Evolutionary conservation across 2,888 invertebrate genomes (phyloP).

Genomic region (Poecilobothrus nobilitatus): DNA sequence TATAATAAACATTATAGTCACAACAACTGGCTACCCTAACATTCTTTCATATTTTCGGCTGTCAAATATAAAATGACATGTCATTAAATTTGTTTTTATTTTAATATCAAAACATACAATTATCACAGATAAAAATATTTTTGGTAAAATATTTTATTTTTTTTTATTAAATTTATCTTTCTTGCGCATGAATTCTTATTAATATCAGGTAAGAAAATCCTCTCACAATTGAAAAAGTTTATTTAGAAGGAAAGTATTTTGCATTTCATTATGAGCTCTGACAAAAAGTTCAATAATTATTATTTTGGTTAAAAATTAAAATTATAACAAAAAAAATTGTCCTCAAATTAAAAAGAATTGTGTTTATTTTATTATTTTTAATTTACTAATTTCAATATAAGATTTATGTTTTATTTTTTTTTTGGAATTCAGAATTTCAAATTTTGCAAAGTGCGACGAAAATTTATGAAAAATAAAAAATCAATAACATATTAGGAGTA

Average conservation of each 20-base stretch:
- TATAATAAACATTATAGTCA: no score
- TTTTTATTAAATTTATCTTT: neutral
- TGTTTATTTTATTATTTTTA: neutral
- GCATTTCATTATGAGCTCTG: neutral
- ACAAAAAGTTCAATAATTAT: neutral
- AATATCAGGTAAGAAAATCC: neutral
- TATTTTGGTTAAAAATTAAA: neutral
- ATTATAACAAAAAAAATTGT: neutral
- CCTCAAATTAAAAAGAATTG: neutral
- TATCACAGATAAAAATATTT: neutral
- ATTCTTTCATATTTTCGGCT: no score
- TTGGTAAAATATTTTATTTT: neutral
- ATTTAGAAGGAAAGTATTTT: no score
- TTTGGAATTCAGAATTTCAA: neutral
- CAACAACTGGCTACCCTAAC: no score
- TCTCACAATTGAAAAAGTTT: neutral
- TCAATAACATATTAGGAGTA: neutral
- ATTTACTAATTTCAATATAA: neutral
- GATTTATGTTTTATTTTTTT: no score
- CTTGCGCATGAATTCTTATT: neutral
- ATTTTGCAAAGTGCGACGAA: neutral
- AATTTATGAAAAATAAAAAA: neutral
- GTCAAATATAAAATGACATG: neutral
- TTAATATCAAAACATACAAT: neutral
- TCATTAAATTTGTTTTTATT: neutral